Evolutionary conservation across 2,113 vertebrate species (phyloP), one percentile per base, ranked within the genome.

Genomic region (Emydocephalus ijimae): DNA sequence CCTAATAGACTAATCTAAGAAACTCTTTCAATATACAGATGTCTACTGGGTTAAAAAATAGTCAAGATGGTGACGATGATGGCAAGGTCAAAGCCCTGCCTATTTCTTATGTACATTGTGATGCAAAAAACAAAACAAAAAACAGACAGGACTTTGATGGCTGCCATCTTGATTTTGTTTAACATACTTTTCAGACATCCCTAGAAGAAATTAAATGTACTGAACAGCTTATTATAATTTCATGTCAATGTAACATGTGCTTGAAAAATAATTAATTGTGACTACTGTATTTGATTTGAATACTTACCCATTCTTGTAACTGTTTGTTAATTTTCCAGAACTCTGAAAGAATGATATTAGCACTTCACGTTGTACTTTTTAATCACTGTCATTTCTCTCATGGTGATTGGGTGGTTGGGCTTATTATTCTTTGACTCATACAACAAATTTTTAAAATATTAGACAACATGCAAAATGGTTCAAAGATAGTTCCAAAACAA

Each of bases 401-500:
- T 18, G 7, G 39, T 26, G 52, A 64, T 56, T 90, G 59, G 18
- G 26, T 24, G 50, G 59, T 43, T 90, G 57, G 23, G 21, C 64
- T 93, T 89, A n/a, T 1, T 12, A 3, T 52, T 88, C 4, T 21
- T 11, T 92, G 92, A 34, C 87, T 91, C 2, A 50, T 2, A 89
- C 87, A 24, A 23, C 91, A 56, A 10, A 56, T 50, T 57, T 87
- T 86, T 59, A 0, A 93, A 92, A 94, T 90, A 3, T 0, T 0
- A 29, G 21, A 89, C 55, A 23, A 92, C 39, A 88, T 90, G n/a
- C 43, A 55, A 89, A 85, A 94, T 43, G 15, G 93, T 89, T 92
- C 87, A 50, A 85, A 93, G 89, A 24, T 29, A 87, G 1, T 87
- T 39, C 54, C 11, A 43, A 93, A 95, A 93, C 21, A 0, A 64